A percentile compares a stretch with the other conserved stretches of the same genome.
phyloP scores from a whole-genome alignment of 2,113 vertebrate species.

The Stegastes partitus region DNA sequence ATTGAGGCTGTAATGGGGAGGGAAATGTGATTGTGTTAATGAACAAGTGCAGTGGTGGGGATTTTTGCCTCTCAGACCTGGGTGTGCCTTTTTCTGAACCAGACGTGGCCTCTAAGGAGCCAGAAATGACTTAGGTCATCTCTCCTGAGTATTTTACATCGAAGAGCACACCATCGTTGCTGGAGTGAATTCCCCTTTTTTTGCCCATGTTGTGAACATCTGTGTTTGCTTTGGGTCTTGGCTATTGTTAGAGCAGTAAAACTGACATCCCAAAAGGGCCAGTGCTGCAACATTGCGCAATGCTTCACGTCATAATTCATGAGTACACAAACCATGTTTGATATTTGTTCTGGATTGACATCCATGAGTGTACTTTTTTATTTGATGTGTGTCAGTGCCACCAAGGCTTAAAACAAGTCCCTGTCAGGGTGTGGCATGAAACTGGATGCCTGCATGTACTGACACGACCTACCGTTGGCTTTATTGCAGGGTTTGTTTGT shows the following conservation, averaged over 20 bases:
- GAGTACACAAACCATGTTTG: constrained; percentile 63
- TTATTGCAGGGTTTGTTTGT: constrained; percentile 60
- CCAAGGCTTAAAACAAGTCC: constrained; percentile 63
- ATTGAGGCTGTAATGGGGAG: constrained; percentile 17
- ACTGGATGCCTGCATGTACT: constrained; percentile 75
- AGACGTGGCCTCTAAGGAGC: constrained; percentile 66
- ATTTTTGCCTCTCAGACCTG: constrained; percentile 72
- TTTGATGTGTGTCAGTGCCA: constrained; percentile 57
- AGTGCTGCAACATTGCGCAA: constrained; percentile 66
- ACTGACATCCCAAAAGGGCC: constrained; percentile 56
- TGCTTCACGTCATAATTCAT: constrained; percentile 48
- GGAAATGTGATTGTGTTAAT: constrained; percentile 51
- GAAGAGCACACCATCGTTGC: constrained; percentile 58
- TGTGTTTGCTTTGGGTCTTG: constrained; percentile 76
- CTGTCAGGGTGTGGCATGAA: constrained; percentile 80
- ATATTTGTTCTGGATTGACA: constrained; percentile 61
- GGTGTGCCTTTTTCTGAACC: constrained; percentile 83
- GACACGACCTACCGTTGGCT: constrained; percentile 71
- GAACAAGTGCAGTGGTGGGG: constrained; percentile 79
- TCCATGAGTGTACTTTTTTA: constrained; percentile 49
- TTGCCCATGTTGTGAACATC: constrained; percentile 75
- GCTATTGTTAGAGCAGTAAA: constrained; percentile 64
- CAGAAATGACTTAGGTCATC: constrained; percentile 79
- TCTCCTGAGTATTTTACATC: constrained; percentile 69
- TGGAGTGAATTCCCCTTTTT: constrained; percentile 49